These are phyloP conservation scores for Ambastaia sidthimunki DNA, from an alignment of 2,797 vertebrate species.

Conservation along the genomic window DNA sequence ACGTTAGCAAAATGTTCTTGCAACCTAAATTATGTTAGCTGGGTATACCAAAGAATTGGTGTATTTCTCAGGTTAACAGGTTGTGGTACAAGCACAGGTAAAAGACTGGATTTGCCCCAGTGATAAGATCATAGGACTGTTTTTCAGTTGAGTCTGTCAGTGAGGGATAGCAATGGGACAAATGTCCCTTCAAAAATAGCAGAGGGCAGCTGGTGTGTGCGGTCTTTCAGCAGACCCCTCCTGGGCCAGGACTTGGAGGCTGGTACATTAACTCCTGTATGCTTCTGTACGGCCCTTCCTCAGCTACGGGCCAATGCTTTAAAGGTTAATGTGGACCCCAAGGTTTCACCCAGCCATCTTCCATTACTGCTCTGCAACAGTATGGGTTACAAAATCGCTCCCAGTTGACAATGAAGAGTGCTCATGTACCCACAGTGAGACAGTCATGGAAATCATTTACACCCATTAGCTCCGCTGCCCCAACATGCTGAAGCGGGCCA, in stretches of 20 bases:
- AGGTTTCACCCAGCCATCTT: constrained; percentile 62
- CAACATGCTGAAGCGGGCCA: constrained; percentile 65
- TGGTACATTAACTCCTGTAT: constrained; percentile 38
- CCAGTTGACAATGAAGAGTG: constrained; percentile 68
- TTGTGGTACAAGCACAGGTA: constrained; percentile 20
- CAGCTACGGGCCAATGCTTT: constrained; percentile 51
- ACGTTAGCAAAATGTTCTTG: too few relatives aligned
- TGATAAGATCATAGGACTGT: constrained; percentile 54
- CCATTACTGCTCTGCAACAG: constrained; percentile 62
- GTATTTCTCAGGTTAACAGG: constrained; percentile 28
- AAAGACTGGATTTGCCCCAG: constrained; percentile 1
- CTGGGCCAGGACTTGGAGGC: constrained; percentile 70
- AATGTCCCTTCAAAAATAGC: constrained; percentile 86
- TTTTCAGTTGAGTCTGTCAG: constrained; percentile 81
- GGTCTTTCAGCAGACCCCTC: constrained; percentile 82
- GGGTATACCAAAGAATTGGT: background rate
- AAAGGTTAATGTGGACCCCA: constrained; percentile 64
- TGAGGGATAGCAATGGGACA: constrained; percentile 80
- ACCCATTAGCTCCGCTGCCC: constrained; percentile 74
- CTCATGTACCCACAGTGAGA: constrained; percentile 77
- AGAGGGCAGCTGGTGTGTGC: constrained; percentile 82
- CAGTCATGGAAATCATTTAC: constrained; percentile 83
- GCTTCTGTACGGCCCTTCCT: constrained; percentile 25
- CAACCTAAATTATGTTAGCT: too few relatives aligned
- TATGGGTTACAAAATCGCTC: constrained; percentile 67